Percentiles rank a stretch among this genome's conserved stretches.
phyloP scores from a whole-genome alignment of 2,797 vertebrate species.

The Coilia nasus region DNA sequence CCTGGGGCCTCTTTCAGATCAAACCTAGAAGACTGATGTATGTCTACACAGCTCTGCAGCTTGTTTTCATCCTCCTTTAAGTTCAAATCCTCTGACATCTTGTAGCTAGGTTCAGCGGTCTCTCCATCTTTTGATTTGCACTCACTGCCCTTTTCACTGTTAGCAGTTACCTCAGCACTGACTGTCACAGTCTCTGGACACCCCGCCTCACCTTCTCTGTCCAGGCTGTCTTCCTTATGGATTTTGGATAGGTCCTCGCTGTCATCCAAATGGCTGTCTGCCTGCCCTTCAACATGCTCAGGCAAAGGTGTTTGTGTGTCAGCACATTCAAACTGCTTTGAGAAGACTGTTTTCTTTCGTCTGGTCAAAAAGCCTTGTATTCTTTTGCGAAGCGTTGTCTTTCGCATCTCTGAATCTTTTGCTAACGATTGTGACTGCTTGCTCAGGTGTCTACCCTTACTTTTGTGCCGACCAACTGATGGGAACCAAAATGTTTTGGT shows the following conservation, averaged over 20 bases:
- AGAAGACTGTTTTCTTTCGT: slow-evolving; percentile 51
- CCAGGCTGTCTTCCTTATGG: slow-evolving; percentile 11
- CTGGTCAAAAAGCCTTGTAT: slow-evolving; percentile 70
- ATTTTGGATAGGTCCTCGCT: neutral
- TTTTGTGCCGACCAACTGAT: neutral
- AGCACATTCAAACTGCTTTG: slow-evolving; percentile 24
- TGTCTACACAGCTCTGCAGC: neutral
- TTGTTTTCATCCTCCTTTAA: slow-evolving; percentile 15
- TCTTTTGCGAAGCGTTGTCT: slow-evolving; percentile 54
- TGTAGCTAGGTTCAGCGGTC: neutral
- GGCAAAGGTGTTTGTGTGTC: neutral
- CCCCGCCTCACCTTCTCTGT: neutral
- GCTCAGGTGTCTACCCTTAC: neutral
- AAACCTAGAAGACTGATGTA: neutral
- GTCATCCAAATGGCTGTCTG: slow-evolving; percentile 12
- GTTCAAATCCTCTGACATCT: neutral
- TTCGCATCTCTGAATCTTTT: neutral
- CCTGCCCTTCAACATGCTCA: slow-evolving; percentile 20
- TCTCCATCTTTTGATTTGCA: neutral
- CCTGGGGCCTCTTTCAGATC: neutral
- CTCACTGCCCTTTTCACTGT: neutral
- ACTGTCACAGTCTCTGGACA: slow-evolving; percentile 42
- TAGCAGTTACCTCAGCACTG: slow-evolving; percentile 45
- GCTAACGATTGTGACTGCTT: neutral
- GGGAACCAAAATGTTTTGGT: neutral